Base-by-base conservation (phyloP, 2,797 vertebrate species). In the Dipus sagitta region DNA sequence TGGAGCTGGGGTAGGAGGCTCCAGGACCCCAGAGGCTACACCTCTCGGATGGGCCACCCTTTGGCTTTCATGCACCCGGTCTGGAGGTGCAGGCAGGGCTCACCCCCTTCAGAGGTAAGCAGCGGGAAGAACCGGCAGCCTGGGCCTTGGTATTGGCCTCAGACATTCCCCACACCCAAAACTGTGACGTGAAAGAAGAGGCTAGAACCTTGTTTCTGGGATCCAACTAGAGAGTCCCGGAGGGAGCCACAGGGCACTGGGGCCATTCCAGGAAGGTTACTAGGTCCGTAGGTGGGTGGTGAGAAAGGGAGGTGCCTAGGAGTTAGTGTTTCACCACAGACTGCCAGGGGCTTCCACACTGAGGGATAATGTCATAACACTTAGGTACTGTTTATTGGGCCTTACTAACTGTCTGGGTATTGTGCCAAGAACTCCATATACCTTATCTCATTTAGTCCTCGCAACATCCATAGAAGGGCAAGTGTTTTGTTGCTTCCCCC, bases 261-360 rank as follows among this genome's bases (percentile, higher is more conserved):
- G 95, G 78, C 47, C 47, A 86, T 15, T 21, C 13, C 21, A 20
- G 93, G 76, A 88, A 86, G 79, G 79, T 68, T 14, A 9, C 17
- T 26, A 68, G n/a, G 80, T 84, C 38, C 60, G 47, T n/a, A 74
- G 67, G 32, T 74, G 72, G 82, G 78, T 6, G 34, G 26, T 42
- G 24, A 64, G 77, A 67, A 88, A 89, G 62, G 58, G 32, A 87
- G 79, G 85, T 28, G 20, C 38, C 79, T 32, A 52, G 68, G 47
- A 67, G 20, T 42, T 82, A 30, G 26, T 8, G 47, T n/a, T 86
- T 68, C n/a, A 18, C 20, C 34, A 12, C 26, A 62, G 78, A 38
- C 32, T 32, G 62, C 47, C 62, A 60, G 82, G 81, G 81, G 58
- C 78, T 79, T 78, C 78, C 92, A 93, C 81, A 79, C 64, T 11